Base-by-base conservation (phyloP, 2,113 vertebrate species). In the Nothocercus julius region DNA sequence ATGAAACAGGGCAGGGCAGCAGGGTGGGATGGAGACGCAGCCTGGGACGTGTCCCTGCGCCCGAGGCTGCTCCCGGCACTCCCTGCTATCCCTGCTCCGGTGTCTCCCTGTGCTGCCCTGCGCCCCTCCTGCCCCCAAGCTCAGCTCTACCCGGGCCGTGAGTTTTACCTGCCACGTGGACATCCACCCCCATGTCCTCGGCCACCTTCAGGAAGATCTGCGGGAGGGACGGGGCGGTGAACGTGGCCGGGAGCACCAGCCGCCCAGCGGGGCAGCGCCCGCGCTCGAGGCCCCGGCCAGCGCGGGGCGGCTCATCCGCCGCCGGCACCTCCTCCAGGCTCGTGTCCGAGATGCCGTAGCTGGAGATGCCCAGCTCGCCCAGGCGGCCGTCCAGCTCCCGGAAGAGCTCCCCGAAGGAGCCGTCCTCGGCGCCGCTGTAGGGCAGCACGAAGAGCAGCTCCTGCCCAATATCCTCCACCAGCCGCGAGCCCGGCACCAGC, bases 161-260 rank as follows among this genome's bases (percentile, higher is more conserved):
- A n/a, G 3, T 28, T 89, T 92, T 84, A 95, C 93, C 97, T 87
- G 97, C 75, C 3, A 12, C 61, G 16, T 97, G 96, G 9, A 63
- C 8, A 4, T 98, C 98, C 56, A 96, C 87, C 1, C 78, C 95
- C 0, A 77, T 91, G 84, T 98, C 98, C 81, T 98, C 96, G 0
- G 98, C 98, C 93, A 99, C 98, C 81, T 98, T 98, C 93, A 99
- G 96, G 86, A 99, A 99, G 82, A 99, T 99, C 99, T 99, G 76
- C 28, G 20, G 4, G 25, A 1, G 21, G 73, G 9, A 82, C 4
- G 27, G 8, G 13, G 27, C 45, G 25, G 95, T 81, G 75, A 83
- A 59, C 51, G 12, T 0, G 0, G 34, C 28, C 30, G 2, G 25
- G 47, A 24, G 36, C 6, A 3, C 56, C 61, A 61, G 32, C 45